Conservation (phyloP, 2,888 invertebrate genomes). For the Alentia gelatinosa region DNA sequence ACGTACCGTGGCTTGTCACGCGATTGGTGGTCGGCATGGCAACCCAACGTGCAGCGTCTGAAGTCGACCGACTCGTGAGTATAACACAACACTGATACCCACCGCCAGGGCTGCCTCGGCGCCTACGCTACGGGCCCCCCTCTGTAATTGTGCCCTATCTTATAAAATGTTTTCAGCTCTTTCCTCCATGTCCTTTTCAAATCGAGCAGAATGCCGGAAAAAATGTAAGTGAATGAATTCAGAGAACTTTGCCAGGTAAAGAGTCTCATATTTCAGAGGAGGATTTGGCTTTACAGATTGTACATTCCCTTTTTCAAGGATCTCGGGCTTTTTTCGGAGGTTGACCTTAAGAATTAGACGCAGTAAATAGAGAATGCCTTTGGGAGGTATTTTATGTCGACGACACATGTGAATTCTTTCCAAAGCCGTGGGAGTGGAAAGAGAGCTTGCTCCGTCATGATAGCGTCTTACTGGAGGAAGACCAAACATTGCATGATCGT, state of each 20-base stretch:
- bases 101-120: too few relatives aligned
- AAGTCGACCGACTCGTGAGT: constrained; percentile 15
- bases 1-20: background rate
- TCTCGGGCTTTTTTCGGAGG: background rate
- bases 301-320: background rate
- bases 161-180: background rate
- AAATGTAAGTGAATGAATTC: background rate
- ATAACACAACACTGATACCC: background rate
- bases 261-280: background rate
- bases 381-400: background rate
- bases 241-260: background rate
- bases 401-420: background rate
- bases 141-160: background rate
- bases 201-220: background rate
- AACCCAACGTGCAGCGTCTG: constrained; percentile 11
- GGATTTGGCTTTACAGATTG: background rate
- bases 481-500: background rate
- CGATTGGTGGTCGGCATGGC: constrained; percentile 18
- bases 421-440: background rate
- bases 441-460: background rate
- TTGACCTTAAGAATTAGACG: background rate
- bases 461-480: background rate
- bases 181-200: background rate
- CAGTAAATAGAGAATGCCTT: background rate
- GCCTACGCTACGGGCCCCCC: too few relatives aligned